Base-by-base conservation (phyloP, 2,797 vertebrate genomes). In the Telmatherina bonti region DNA sequence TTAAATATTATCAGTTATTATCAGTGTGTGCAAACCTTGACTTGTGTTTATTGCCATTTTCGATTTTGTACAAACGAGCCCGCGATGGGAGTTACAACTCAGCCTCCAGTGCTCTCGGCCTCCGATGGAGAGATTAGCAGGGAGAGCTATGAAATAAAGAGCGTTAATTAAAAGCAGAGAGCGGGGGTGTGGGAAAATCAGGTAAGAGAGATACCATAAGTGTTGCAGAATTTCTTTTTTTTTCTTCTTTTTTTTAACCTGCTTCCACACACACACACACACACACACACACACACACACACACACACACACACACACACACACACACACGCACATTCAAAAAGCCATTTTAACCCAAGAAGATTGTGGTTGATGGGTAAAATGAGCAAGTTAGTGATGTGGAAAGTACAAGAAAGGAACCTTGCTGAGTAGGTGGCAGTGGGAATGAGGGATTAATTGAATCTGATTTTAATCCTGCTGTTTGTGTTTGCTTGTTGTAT, bases 381-480 rank as follows among this genome's bases (percentile, higher is more conserved):
- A 90, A 90, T 88, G 84, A 88, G 83, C 60, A 73, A 89, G 81
- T 87, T 86, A 85, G 77, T 81, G 85, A 89, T 83, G 89, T 85
- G 90, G 83, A 90, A 91, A 90, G 82, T 79, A 81, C 78, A 80
- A 79, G 78, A 86, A 80, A 27, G 66, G 53, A 83, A 77, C 74
- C 70, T 71, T 56, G 33, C 74, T 77, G 85, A 87, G 89, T 74
- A 72, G 84, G 86, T 87, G 83, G 89, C 72, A 66, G 45, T 54
- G 83, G 82, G 84, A 88, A 81, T 79, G 78, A 73, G 79, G 82
- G 85, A 91, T 90, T 91, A 86, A 92, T 91, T 89, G 79, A 90
- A 87, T 90, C 59, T 36, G 76, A 85, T 90, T 86, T 84, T 88
- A 89, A 91, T 83, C 86, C 79, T 76, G 72, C 64, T 74, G 79